Conservation (phyloP, 2,113 vertebrate species). For the Alectura lathami region DNA sequence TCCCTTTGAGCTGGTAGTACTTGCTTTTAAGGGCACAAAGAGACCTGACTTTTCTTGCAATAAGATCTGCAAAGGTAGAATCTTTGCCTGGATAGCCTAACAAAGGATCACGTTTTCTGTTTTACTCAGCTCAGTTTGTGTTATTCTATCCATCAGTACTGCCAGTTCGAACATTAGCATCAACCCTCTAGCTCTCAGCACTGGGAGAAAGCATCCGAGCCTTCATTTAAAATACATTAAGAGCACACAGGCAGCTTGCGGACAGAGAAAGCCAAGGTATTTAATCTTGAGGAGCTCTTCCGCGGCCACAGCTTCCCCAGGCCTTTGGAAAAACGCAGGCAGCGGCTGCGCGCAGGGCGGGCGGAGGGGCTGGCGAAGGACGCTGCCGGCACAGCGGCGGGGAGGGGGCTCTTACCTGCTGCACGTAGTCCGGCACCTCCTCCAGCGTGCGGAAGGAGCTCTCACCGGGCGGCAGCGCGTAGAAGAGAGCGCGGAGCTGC, state of each 20-base stretch:
- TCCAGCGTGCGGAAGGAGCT: slow-evolving; percentile 81
- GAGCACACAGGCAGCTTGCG: background rate
- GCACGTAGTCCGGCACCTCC: slow-evolving; percentile 86
- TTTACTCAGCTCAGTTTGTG: background rate
- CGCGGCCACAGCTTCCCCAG: rapidly evolving
- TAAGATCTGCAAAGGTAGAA: background rate
- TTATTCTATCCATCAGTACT: background rate
- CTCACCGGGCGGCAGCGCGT: slow-evolving; percentile 81
- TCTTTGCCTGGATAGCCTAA: background rate
- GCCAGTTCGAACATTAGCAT: background rate
- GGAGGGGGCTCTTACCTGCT: slow-evolving; percentile 80
- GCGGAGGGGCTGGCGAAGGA: background rate
- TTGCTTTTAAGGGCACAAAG: background rate
- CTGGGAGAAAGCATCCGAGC: background rate
- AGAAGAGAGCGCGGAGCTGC: slow-evolving; percentile 82
- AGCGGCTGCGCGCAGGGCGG: background rate
- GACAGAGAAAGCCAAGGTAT: background rate
- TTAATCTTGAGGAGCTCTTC: background rate
- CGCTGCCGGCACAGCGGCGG: background rate
- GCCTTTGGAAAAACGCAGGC: too few species aligned
- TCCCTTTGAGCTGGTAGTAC: background rate
- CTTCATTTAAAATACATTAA: background rate
- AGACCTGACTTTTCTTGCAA: background rate
- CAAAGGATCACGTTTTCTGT: background rate
- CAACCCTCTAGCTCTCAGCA: background rate